These are phyloP conservation scores for Pheosia gnoma DNA, from an alignment of 2,888 invertebrate genomes.

Conservation along the genomic window DNA sequence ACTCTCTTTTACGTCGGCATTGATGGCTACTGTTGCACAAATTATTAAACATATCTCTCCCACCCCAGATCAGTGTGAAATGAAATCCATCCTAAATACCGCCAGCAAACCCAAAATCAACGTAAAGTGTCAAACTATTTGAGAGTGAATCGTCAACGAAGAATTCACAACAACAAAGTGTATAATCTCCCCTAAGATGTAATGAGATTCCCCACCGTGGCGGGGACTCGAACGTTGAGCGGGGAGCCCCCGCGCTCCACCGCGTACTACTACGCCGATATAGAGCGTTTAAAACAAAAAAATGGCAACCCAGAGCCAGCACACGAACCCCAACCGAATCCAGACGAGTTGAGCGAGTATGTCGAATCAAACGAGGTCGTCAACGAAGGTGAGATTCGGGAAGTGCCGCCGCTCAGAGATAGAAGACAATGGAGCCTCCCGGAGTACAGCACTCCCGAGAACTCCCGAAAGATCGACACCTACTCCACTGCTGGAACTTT, in stretches of 20 bases:
- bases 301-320: slow-evolving; percentile 30
- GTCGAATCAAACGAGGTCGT: slow-evolving; percentile 64
- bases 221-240: slow-evolving; percentile 65
- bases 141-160: background rate
- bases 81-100: background rate
- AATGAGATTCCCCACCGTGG: slow-evolving; percentile 52
- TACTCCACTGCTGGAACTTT: slow-evolving; percentile 80
- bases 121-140: background rate
- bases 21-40: background rate
- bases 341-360: slow-evolving; percentile 79
- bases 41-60: background rate
- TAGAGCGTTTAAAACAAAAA: slow-evolving; percentile 81
- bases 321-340: slow-evolving; percentile 49
- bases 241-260: slow-evolving; percentile 85
- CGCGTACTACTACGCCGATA: slow-evolving; percentile 84
- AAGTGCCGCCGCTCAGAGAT: slow-evolving; percentile 68
- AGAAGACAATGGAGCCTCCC: slow-evolving; percentile 59
- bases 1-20: background rate
- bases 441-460: slow-evolving; percentile 65
- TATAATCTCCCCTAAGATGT: slow-evolving; percentile 20
- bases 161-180: slow-evolving; percentile 4
- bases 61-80: background rate
- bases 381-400: slow-evolving; percentile 64
- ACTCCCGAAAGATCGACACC: slow-evolving; percentile 59
- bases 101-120: background rate